A percentile compares a stretch with the other conserved stretches of the same genome.
These are phyloP conservation scores for Eremobia ochroleuca DNA, from an alignment of 2,888 invertebrate species.

Conservation along the genomic window DNA sequence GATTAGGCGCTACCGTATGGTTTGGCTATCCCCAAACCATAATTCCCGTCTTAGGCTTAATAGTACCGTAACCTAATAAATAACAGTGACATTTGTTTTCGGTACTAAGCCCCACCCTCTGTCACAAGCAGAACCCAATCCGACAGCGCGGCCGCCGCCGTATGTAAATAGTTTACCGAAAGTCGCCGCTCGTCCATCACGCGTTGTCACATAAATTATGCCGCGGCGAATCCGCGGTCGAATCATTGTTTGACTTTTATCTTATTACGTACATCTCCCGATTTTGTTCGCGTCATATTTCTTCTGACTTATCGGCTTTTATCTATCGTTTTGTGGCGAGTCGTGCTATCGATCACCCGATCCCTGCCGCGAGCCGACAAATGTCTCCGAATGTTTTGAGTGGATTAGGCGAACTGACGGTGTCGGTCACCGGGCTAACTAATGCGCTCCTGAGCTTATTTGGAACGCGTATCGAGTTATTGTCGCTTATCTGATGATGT, in stretches of 20 bases:
- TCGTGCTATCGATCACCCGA: constrained; percentile 89
- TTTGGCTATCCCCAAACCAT: constrained; percentile 74
- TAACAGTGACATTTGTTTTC: constrained; percentile 91
- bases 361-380: constrained; percentile 87
- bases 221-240: constrained; percentile 91
- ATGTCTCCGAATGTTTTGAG: constrained; percentile 90
- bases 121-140: constrained; percentile 90
- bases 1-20: constrained; percentile 60
- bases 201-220: constrained; percentile 91
- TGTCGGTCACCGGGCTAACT: constrained; percentile 84
- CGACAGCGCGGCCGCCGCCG: constrained; percentile 88
- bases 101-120: constrained; percentile 91
- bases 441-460: constrained; percentile 86
- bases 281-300: constrained; percentile 91
- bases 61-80: constrained; percentile 89
- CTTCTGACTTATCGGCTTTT: constrained; percentile 90
- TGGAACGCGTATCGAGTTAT: constrained; percentile 88
- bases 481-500: constrained; percentile 89
- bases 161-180: constrained; percentile 91
- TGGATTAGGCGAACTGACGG: constrained; percentile 89
- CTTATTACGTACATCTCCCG: constrained; percentile 91
- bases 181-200: constrained; percentile 91
- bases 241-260: constrained; percentile 91
- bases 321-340: constrained; percentile 91
- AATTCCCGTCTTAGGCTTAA: constrained; percentile 88